A percentile compares a stretch with the other conserved stretches of the same genome.
These are phyloP conservation scores for Emys orbicularis DNA, from an alignment of 2,797 vertebrate species.

Conservation along the genomic window DNA sequence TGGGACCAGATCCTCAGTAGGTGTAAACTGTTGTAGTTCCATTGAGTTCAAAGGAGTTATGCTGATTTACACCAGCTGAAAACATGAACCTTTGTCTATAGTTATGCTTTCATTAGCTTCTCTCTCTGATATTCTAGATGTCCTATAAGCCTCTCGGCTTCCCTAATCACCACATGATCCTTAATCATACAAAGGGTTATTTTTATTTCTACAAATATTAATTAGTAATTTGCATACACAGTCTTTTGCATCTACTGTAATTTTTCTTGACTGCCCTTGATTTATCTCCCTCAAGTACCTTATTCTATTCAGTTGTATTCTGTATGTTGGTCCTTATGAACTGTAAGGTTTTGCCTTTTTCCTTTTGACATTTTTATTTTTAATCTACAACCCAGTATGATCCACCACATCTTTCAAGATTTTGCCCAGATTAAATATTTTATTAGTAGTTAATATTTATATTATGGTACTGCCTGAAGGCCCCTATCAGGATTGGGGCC, in stretches of 20 bases:
- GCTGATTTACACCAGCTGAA: background rate
- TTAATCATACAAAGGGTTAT: constrained; percentile 45
- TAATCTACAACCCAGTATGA: background rate
- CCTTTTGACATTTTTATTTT: background rate
- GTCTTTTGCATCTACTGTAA: constrained; percentile 50
- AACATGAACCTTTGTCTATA: constrained; percentile 51
- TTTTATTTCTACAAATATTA: constrained; percentile 69
- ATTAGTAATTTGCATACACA: constrained; percentile 61
- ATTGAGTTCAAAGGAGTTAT: background rate
- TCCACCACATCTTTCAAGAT: background rate
- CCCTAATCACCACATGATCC: constrained; percentile 69
- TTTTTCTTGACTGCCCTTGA: constrained; percentile 60
- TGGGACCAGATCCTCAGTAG: background rate
- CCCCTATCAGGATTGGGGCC: background rate
- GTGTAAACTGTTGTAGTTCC: background rate
- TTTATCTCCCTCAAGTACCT: constrained; percentile 39
- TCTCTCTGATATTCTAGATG: constrained; percentile 60
- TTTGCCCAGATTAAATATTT: background rate
- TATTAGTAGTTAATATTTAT: background rate
- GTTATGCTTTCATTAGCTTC: constrained; percentile 67
- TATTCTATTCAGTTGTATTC: background rate
- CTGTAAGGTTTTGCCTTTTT: background rate
- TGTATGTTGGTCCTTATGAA: background rate
- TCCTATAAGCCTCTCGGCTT: constrained; percentile 62
- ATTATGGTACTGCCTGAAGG: background rate